Conservation (phyloP, 1,140 invertebrate species). For the Antheraea mylitta region DNA sequence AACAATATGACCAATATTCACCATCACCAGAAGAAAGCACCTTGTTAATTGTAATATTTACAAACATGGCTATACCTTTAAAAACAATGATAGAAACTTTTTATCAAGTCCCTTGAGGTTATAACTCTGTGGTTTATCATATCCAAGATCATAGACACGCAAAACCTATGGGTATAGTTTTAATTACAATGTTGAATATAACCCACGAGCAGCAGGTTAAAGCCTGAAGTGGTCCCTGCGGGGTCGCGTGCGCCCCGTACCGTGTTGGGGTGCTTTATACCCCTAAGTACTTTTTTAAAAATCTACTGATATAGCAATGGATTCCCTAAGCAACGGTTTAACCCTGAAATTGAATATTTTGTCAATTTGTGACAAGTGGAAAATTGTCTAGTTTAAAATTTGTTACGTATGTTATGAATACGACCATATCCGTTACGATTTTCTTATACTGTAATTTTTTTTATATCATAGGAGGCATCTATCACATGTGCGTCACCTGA, state of each 20-base stretch:
- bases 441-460: no score
- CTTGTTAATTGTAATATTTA: neutral
- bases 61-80: neutral
- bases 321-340: slow-evolving; percentile 19
- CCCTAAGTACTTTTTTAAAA: slow-evolving; percentile 16
- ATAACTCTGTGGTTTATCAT: neutral
- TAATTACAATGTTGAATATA: neutral
- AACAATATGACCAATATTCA: no score
- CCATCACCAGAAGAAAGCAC: no score
- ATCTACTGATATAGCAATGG: neutral
- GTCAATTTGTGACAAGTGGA: slow-evolving; percentile 39
- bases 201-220: slow-evolving; percentile 19
- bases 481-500: no score
- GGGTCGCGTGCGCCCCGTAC: slow-evolving; percentile 38
- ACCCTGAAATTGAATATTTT: slow-evolving; percentile 46
- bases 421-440: no score
- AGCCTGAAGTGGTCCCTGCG: slow-evolving; percentile 45
- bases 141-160: neutral
- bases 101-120: neutral
- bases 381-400: slow-evolving; percentile 32
- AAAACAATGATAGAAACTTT: neutral
- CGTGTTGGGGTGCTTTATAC: slow-evolving; percentile 18
- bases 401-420: no score
- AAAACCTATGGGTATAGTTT: neutral
- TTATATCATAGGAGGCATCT: no score